Percentiles rank a stretch among this genome's conserved stretches.
Conservation (phyloP, 2,888 invertebrate species). For the Antitype chi region DNA sequence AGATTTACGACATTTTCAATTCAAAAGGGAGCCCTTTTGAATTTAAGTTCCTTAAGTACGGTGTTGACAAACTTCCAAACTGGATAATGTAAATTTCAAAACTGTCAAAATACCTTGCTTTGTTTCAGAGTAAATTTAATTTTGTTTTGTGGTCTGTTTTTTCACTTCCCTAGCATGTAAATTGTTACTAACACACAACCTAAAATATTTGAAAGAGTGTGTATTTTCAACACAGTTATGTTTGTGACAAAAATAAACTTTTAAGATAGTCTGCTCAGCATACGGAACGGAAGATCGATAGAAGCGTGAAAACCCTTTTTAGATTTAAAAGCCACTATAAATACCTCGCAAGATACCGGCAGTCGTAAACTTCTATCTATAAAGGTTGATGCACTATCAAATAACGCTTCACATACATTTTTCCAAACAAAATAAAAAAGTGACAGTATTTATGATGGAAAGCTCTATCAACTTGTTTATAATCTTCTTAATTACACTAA, state of each 20-base stretch:
- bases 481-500: slow-evolving; percentile 14
- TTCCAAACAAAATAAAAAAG: slow-evolving; percentile 37
- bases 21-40: too few species aligned
- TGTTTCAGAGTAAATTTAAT: slow-evolving; percentile 13
- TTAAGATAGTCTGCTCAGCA: slow-evolving; percentile 39
- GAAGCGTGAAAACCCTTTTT: slow-evolving; percentile 62
- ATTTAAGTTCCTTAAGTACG: slow-evolving; percentile 63
- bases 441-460: slow-evolving; percentile 10
- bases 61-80: slow-evolving; percentile 55
- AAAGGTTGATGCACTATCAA: slow-evolving; percentile 62
- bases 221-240: slow-evolving; percentile 16
- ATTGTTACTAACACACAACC: slow-evolving; percentile 3
- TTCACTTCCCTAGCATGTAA: not conserved
- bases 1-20: slow-evolving; percentile 68
- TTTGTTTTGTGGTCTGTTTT: slow-evolving; percentile 18
- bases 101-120: slow-evolving; percentile 30
- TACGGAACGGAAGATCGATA: slow-evolving; percentile 51
- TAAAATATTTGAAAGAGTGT: slow-evolving; percentile 7
- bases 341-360: slow-evolving; percentile 52
- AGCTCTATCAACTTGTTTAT: slow-evolving; percentile 5
- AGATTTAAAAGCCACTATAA: slow-evolving; percentile 65
- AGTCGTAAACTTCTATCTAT: slow-evolving; percentile 59
- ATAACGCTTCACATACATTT: slow-evolving; percentile 42
- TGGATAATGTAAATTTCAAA: slow-evolving; percentile 51
- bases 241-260: slow-evolving; percentile 52